Percentiles rank a stretch among this genome's conserved stretches.
Evolutionary conservation across 2,888 invertebrate species (phyloP).

Genomic region (Drosophila paracracens): DNA sequence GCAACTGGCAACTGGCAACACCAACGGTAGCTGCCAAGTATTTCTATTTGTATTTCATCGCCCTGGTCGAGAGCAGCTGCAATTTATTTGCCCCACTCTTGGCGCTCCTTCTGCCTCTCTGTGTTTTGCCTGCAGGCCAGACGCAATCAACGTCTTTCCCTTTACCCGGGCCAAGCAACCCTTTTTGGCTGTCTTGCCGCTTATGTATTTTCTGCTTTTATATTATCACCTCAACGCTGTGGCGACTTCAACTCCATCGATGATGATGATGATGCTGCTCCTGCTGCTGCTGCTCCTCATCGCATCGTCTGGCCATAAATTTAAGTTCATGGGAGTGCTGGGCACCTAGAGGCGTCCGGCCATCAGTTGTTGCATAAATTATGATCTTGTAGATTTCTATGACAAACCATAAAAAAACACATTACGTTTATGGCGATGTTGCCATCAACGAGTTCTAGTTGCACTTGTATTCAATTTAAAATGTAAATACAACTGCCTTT

Average conservation of each 20-base stretch:
- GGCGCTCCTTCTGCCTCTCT: constrained; percentile 2
- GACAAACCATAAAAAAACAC: constrained; percentile 71
- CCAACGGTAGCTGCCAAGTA: constrained; percentile 77
- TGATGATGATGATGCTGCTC: constrained; percentile 22
- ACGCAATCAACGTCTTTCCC: constrained; percentile 57
- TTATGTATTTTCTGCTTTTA: constrained; percentile 70
- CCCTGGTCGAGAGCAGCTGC: constrained; percentile 74
- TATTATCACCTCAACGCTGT: constrained; percentile 71
- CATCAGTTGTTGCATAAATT: constrained; percentile 67
- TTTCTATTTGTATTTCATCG: constrained; percentile 82
- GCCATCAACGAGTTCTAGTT: constrained; percentile 34
- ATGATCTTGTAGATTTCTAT: constrained; percentile 75
- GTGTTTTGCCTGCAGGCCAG: constrained; percentile 65
- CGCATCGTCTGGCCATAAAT: constrained; percentile 67
- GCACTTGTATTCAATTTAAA: constrained; percentile 65
- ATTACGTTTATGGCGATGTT: constrained; percentile 69
- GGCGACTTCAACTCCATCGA: constrained; percentile 52
- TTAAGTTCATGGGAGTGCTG: constrained; percentile 47
- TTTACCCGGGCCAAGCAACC: constrained; percentile 1
- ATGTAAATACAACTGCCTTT: constrained; percentile 45
- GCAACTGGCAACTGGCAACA: constrained; percentile 59
- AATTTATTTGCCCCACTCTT: constrained; percentile 67
- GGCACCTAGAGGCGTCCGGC: constrained; percentile 5
- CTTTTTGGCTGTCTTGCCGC: constrained; percentile 37
- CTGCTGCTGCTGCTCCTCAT: constrained; percentile 8